Evolutionary conservation across 2,797 vertebrate genomes (phyloP), one percentile per base, ranked within the genome.

Genomic region (Bradypus variegatus): DNA sequence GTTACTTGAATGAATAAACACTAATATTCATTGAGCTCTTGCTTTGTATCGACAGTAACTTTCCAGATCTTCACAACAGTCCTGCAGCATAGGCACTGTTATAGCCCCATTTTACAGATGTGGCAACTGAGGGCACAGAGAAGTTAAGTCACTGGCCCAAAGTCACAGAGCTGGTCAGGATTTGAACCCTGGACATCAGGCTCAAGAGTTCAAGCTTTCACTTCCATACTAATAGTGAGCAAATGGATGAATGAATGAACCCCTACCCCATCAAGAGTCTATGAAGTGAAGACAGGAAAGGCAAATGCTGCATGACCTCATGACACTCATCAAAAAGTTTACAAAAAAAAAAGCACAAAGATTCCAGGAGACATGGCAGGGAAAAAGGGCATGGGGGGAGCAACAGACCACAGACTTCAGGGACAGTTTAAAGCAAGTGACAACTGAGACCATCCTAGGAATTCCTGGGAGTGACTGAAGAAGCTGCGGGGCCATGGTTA

Each of bases 261-360:
- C 38, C 48, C 45, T 19, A 38, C 41, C 67, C n/a, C 60, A 8
- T 29, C 3, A 27, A 53, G 58, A 60, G 25, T 73, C 65, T 60
- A 12, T 8, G 67, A 79, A 48, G 16, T 12, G 33, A 82, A 77
- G 58, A 27, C 31, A 89, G 58, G 21, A 79, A 75, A 93, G 77
- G 89, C 53, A 88, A 88, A 90, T 87, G 87, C 67, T 62, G 3
- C 36, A 9, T 45, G 94, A 82, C 81, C 36, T 93, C 77, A 85
- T 69, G 78, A 89, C 94, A 92, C 85, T n/a, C 81, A 14, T 31
- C 58, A 48, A 31, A 45, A 13, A 45, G 10, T 79, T 96, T 91
- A 65, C 82, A 92, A 86, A 94, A 75, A 80, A 64, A 89, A 95
- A 91, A 75, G n/a, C 48, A 89, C 31, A 53, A 91, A 36, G 82